phyloP scores from a whole-genome alignment of 2,113 vertebrate species.

The Zosterops lateralis region DNA sequence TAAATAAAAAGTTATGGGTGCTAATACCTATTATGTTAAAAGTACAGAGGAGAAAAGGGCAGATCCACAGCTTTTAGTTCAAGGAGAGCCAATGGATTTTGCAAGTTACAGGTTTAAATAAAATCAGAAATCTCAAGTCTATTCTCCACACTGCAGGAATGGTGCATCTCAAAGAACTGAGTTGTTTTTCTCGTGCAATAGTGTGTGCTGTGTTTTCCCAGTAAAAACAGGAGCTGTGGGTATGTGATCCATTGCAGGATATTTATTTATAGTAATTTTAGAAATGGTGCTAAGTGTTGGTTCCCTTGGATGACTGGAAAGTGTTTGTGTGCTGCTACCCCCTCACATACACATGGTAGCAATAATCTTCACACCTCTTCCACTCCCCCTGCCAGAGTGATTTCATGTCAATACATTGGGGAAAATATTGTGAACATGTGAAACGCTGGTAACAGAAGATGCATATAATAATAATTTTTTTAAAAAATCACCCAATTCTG shows the following conservation, averaged over 20 bases:
- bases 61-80: constrained; percentile 37
- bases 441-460: constrained; percentile 2
- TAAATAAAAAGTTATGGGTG: constrained; percentile 83
- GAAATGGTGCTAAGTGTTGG: not conserved
- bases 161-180: not conserved
- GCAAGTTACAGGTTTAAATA: constrained; percentile 14
- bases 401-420: constrained; percentile 24
- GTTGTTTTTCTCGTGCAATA: not conserved
- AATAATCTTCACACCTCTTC: not conserved
- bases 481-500: constrained; percentile 8
- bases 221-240: not conserved
- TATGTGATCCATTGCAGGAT: not conserved
- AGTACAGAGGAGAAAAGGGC: constrained; percentile 77
- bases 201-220: not conserved
- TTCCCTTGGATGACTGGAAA: not conserved
- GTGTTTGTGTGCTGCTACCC: not conserved
- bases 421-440: constrained; percentile 24
- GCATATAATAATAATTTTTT: not conserved
- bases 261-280: constrained; percentile 12
- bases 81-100: constrained; percentile 3
- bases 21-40: constrained; percentile 75
- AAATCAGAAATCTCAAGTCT: not conserved
- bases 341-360: not conserved
- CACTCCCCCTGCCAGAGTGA: not conserved
- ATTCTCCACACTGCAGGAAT: not conserved